Base-by-base conservation (phyloP, 2,797 vertebrate genomes). In the Enteromius paludinosus region DNA sequence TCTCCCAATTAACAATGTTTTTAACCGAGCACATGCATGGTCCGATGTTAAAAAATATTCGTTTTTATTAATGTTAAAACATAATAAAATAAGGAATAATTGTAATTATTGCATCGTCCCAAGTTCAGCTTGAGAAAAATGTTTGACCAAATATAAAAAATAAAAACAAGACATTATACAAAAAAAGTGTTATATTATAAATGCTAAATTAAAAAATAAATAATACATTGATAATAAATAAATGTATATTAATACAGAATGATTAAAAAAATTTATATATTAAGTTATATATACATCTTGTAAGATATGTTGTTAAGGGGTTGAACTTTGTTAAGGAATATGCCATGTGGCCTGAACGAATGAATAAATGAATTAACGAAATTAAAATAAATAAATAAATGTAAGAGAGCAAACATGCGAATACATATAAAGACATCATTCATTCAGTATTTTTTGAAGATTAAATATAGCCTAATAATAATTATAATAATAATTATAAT, bases 121-220 rank as follows among this genome's bases (percentile, higher is more conserved):
- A 38, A 8, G 14, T 17, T 59, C 12, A 5, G 12, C 41, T 25
- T 41, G 3, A 52, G 33, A 43, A 45, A 61, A 25, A 75, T 41
- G 14, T 5, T 25, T 18, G 11, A 75, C 9, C 4, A 56, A 74
- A 56, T 38, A 38, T 17, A 70, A 0, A 7, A 30, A 30, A 30
- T 41, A 11, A 59, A 72, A 73, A 73, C n/a, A 73, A 72, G 33
- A 52, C 5, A 73, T 54, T 14, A n/a, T 54, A 54, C 30, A 54
- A 54, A 35, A 71, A 52, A 49, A 49, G 23, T 70, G 9, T 3
- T 30, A 61, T 17, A 30, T 30, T 62, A 61, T 15, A 61, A 23
- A 59, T 25, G 10, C 14, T 25, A 14, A 28, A 61, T 61, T 28
- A 61, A 61, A 14, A 28, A 0, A 62, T 62, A 62, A 33, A 64